A percentile compares a stretch with the other conserved stretches of the same genome.
Evolutionary conservation across 2,797 vertebrate genomes (phyloP).

Genomic region (Enteromius radiatus): DNA sequence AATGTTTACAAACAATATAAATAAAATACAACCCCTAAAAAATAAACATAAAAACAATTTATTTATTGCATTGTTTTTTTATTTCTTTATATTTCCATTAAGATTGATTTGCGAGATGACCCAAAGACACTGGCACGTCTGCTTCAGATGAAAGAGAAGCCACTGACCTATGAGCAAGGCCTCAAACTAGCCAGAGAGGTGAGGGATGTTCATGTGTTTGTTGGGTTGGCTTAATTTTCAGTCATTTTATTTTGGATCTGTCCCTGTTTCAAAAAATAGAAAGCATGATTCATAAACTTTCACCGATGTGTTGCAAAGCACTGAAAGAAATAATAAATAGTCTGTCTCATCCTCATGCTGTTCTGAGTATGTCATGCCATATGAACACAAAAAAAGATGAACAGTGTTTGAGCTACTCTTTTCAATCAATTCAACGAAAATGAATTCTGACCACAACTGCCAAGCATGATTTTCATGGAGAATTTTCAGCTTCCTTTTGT

Average conservation of each 20-base stretch:
- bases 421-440: not conserved
- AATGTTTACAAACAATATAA: not conserved
- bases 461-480: not conserved
- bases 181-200: slow-evolving; percentile 88
- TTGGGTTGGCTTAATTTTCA: not conserved
- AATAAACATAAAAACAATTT: not conserved
- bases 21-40: too few species aligned
- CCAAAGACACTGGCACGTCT: slow-evolving; percentile 88
- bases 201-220: slow-evolving; percentile 34
- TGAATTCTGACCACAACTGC: not conserved
- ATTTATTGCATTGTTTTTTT: not conserved
- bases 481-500: not conserved
- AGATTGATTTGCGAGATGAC: slow-evolving; percentile 88
- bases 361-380: not conserved
- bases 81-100: slow-evolving; percentile 31
- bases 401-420: not conserved
- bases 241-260: not conserved
- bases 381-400: not conserved
- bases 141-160: slow-evolving; percentile 89
- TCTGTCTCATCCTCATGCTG: not conserved
- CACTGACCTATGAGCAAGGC: slow-evolving; percentile 86
- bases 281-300: not conserved
- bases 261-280: not conserved
- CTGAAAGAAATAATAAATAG: not conserved
- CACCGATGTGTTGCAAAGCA: not conserved